These are phyloP conservation scores for Columba janthina DNA, from an alignment of 2,113 vertebrate species.

Conservation along the genomic window DNA sequence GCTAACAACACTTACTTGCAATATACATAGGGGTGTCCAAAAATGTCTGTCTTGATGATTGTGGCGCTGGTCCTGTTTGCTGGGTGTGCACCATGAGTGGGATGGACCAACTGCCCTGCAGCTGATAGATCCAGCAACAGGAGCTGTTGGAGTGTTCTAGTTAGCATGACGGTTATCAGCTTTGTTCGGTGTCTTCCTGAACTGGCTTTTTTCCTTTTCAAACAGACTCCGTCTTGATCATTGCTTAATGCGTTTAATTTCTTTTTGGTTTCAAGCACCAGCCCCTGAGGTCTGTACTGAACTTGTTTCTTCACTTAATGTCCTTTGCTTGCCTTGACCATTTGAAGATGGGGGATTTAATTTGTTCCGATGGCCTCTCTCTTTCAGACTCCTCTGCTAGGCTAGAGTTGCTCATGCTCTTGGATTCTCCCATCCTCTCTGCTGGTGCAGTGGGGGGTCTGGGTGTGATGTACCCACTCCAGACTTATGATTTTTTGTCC, in stretches of 20 bases:
- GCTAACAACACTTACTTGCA: not conserved
- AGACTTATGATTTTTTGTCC: not conserved
- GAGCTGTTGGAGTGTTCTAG: not conserved
- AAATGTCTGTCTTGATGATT: not conserved
- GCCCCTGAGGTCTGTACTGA: not conserved
- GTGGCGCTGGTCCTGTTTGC: not conserved
- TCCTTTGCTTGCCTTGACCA: not conserved
- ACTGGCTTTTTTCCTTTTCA: not conserved
- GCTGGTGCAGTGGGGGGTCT: not conserved
- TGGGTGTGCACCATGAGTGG: not conserved
- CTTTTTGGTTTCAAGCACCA: not conserved
- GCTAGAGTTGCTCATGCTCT: conserved; percentile 2
- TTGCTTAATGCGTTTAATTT: conserved; percentile 16
- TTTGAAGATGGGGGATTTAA: conserved; percentile 27
- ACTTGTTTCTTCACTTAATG: not conserved
- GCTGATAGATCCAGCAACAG: not conserved
- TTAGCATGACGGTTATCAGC: not conserved
- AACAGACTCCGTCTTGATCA: not conserved
- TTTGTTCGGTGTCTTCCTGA: not conserved
- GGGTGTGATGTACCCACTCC: not conserved
- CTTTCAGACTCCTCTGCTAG: conserved; percentile 32
- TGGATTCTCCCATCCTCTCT: conserved; percentile 31
- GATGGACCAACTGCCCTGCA: not conserved
- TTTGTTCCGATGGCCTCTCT: not conserved
- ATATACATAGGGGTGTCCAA: not conserved